Percentiles rank a stretch among this genome's conserved stretches.
phyloP scores from a whole-genome alignment of 2,113 vertebrate species.

The Phalacrocorax carbo region DNA sequence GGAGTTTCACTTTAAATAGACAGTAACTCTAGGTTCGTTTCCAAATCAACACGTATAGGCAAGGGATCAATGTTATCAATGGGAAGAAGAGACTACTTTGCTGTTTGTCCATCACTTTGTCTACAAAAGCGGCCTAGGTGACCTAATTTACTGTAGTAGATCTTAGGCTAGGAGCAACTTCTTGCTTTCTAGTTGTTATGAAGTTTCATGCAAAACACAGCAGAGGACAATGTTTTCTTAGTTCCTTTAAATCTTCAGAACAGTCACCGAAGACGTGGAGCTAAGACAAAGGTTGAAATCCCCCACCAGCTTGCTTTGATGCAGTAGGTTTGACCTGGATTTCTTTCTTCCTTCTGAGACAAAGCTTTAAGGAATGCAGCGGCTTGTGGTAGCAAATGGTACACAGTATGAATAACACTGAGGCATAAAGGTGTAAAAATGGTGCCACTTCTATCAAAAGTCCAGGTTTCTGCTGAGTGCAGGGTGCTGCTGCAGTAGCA shows the following conservation, averaged over 20 bases:
- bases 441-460: not conserved
- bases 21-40: not conserved
- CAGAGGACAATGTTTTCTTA: not conserved
- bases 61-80: conserved; percentile 11
- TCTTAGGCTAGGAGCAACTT: not conserved
- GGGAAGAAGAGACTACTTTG: not conserved
- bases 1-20: conserved; percentile 20
- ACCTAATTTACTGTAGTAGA: conserved; percentile 23
- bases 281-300: conserved; percentile 58
- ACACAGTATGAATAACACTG: not conserved
- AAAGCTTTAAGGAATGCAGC: conserved; percentile 38
- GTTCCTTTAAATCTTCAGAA: conserved; percentile 35
- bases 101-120: not conserved
- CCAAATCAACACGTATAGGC: not conserved
- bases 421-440: conserved; percentile 4
- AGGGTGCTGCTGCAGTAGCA: not conserved
- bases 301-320: conserved; percentile 40
- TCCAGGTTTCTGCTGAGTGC: not conserved
- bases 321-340: conserved; percentile 7
- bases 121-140: conserved; percentile 14
- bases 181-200: not conserved
- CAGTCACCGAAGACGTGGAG: not conserved
- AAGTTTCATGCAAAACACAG: conserved; percentile 31
- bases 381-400: conserved; percentile 23
- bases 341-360: conserved; percentile 52